Conservation (phyloP, 2,888 invertebrate species). For the Andrena bucephala region DNA sequence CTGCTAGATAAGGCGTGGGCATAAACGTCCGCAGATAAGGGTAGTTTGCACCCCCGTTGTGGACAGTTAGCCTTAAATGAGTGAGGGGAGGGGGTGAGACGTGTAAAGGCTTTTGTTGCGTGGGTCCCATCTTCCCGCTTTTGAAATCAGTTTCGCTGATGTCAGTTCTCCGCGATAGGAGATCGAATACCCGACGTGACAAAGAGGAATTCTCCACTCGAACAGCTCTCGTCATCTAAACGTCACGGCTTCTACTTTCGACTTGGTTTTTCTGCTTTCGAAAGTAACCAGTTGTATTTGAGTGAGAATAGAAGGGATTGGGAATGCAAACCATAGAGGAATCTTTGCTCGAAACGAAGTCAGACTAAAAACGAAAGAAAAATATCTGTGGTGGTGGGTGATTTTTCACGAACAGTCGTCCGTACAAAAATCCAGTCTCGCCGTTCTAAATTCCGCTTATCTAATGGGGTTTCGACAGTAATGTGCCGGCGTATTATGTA, state of each 20-base stretch:
- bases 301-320: background rate
- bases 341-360: constrained; percentile 12
- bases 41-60: constrained; percentile 84
- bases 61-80: constrained; percentile 84
- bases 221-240: background rate
- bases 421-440: constrained; percentile 82
- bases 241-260: background rate
- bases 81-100: constrained; percentile 71
- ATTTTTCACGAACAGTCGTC: constrained; percentile 75
- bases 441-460: constrained; percentile 84
- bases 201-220: background rate
- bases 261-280: background rate
- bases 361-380: constrained; percentile 20
- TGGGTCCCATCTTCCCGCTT: constrained; percentile 62
- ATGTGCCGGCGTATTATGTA: constrained; percentile 84
- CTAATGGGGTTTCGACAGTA: constrained; percentile 83
- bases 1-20: constrained; percentile 82
- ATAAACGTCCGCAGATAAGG: constrained; percentile 84
- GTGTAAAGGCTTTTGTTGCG: constrained; percentile 71
- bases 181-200: constrained; percentile 24
- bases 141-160: constrained; percentile 70
- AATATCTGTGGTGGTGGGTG: constrained; percentile 54
- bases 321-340: background rate
- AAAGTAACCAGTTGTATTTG: background rate
- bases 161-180: constrained; percentile 47